Evolutionary conservation across 2,797 vertebrate species (phyloP).

Genomic region (Eulemur albifrons): DNA sequence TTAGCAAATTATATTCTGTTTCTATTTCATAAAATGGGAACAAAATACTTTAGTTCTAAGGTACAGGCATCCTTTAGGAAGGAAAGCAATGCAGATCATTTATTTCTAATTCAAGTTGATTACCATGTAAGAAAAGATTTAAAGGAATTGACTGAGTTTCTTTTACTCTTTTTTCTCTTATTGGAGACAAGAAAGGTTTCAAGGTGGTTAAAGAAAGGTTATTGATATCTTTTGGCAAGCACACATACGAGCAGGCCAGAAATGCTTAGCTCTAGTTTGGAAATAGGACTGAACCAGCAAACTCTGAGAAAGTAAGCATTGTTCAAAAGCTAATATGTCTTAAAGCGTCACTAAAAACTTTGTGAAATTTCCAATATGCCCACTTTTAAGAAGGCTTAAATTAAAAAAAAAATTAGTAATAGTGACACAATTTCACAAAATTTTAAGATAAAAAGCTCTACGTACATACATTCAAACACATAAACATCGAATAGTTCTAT

Average conservation of each 20-base stretch:
- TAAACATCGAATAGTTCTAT: neutral
- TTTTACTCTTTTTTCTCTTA: neutral
- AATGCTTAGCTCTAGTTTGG: neutral
- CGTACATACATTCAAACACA: neutral
- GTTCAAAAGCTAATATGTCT: neutral
- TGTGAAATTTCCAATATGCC: neutral
- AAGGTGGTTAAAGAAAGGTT: neutral
- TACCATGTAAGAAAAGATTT: neutral
- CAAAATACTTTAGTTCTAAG: neutral
- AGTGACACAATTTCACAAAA: neutral
- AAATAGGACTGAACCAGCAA: neutral
- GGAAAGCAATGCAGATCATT: neutral
- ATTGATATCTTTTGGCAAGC: neutral
- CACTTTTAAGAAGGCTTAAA: neutral
- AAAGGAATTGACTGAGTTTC: neutral
- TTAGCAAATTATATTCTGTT: conserved; percentile 8
- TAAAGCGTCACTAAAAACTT: neutral
- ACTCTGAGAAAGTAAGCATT: neutral
- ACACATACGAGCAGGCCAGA: neutral
- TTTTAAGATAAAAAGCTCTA: conserved; percentile 30
- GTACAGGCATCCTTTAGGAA: neutral
- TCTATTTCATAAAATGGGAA: conserved; percentile 6
- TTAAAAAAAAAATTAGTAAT: neutral
- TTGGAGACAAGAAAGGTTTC: neutral
- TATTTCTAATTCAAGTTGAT: neutral